phyloP scores from a whole-genome alignment of 2,888 invertebrate genomes.

The Caenorhabditis japonica region DNA sequence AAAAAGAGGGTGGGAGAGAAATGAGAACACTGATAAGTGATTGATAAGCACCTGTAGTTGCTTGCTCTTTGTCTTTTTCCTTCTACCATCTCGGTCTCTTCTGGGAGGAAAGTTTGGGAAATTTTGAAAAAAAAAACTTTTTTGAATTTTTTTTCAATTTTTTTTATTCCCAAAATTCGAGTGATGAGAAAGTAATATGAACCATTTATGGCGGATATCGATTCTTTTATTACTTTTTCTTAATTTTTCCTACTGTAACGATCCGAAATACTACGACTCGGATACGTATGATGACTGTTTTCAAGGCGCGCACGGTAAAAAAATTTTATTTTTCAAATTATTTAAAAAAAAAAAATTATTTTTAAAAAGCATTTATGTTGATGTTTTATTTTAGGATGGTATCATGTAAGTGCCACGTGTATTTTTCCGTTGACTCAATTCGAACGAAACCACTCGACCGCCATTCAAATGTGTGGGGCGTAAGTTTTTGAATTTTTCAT shows the following conservation, averaged over 20 bases:
- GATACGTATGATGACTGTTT: constrained; percentile 30
- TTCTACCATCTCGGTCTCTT: constrained; percentile 1
- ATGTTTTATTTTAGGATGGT: constrained; percentile 50
- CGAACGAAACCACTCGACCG: constrained; percentile 44
- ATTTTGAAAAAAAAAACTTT: neutral
- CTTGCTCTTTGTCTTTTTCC: constrained; percentile 13
- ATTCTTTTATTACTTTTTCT: no score
- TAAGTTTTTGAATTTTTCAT: constrained; percentile 3
- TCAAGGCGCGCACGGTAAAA: constrained; percentile 22
- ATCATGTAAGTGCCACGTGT: constrained; percentile 21
- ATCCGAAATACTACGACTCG: constrained; percentile 21
- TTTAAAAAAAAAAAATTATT: neutral
- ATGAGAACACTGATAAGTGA: constrained; percentile 26
- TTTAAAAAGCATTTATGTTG: no score
- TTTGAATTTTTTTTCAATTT: neutral
- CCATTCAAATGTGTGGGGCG: constrained; percentile 49
- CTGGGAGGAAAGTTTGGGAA: no score
- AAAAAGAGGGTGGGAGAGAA: constrained; percentile 14
- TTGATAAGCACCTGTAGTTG: constrained; percentile 38
- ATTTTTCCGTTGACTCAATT: constrained; percentile 53
- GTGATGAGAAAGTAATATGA: no score
- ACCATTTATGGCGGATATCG: no score
- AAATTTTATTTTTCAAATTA: neutral
- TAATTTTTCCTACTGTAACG: constrained; percentile 20
- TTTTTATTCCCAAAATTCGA: no score